Percentiles rank a stretch among this genome's conserved stretches.
phyloP scores from a whole-genome alignment of 2,113 vertebrate genomes.

The Piprites chloris region DNA sequence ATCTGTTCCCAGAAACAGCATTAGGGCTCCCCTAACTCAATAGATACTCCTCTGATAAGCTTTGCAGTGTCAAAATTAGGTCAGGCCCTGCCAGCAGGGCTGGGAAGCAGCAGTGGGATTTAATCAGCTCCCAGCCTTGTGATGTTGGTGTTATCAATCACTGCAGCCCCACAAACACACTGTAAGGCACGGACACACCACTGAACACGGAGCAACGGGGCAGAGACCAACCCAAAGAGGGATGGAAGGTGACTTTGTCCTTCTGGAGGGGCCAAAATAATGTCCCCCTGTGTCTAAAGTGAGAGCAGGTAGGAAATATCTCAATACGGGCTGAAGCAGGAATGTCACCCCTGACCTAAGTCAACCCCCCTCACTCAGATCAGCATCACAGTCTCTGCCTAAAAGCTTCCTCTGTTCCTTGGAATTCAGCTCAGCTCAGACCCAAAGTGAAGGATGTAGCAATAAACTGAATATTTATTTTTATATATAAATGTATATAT shows the following conservation, averaged over 20 bases:
- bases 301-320: neutral
- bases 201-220: neutral
- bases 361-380: rapidly evolving
- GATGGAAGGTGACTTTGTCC: neutral
- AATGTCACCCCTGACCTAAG: neutral
- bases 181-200: neutral
- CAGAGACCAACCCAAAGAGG: neutral
- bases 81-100: neutral
- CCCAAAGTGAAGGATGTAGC: neutral
- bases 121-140: neutral
- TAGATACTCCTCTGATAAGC: neutral
- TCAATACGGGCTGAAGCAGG: rapidly evolving
- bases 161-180: neutral
- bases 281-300: neutral
- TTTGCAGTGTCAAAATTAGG: conserved; percentile 8
- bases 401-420: rapidly evolving
- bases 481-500: too few relatives aligned
- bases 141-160: neutral
- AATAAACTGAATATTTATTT: neutral
- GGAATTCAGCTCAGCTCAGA: neutral
- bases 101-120: neutral
- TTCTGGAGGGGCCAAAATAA: neutral
- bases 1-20: neutral
- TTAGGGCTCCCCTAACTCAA: neutral
- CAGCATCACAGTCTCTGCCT: too few relatives aligned